Evolutionary conservation across 2,888 invertebrate species (phyloP).

Genomic region (Nipponacmea schrenckii): DNA sequence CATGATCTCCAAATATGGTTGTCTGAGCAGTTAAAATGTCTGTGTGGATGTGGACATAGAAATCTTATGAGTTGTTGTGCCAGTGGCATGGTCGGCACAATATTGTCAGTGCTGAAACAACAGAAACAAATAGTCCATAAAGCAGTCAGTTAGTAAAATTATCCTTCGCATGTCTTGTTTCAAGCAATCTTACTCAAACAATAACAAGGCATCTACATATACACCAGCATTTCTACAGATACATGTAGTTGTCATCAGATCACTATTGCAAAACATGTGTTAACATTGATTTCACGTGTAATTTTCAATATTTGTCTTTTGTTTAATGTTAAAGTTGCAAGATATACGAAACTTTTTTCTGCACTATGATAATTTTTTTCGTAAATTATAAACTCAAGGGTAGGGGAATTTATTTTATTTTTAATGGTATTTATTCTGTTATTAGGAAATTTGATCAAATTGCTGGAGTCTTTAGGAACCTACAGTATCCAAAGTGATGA

Average conservation of each 20-base stretch:
- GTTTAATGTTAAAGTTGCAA: too few relatives aligned
- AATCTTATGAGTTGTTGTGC: constrained; percentile 73
- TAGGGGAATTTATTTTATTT: too few relatives aligned
- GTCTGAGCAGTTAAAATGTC: constrained; percentile 58
- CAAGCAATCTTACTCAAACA: background rate
- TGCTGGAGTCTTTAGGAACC: constrained; percentile 73
- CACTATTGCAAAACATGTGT: too few relatives aligned
- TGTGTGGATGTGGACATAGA: constrained; percentile 63
- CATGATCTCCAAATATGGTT: constrained; percentile 69
- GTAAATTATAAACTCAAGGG: too few relatives aligned
- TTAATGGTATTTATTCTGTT: constrained; percentile 14
- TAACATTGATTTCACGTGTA: too few relatives aligned
- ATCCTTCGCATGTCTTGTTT: background rate
- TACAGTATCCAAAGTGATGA: constrained; percentile 73
- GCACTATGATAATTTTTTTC: too few relatives aligned
- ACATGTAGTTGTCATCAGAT: too few relatives aligned
- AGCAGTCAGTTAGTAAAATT: constrained; percentile 61
- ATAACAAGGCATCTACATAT: too few relatives aligned
- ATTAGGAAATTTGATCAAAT: constrained; percentile 71
- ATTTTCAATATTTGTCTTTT: too few relatives aligned
- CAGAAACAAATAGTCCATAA: constrained; percentile 68
- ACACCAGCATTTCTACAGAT: too few relatives aligned
- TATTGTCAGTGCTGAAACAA: constrained; percentile 69
- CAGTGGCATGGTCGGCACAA: constrained; percentile 70
- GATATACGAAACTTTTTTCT: too few relatives aligned